A percentile compares a stretch with the other conserved stretches of the same genome.
Conservation (phyloP, 2,888 invertebrate genomes). For the Tenthredo distinguenda region DNA sequence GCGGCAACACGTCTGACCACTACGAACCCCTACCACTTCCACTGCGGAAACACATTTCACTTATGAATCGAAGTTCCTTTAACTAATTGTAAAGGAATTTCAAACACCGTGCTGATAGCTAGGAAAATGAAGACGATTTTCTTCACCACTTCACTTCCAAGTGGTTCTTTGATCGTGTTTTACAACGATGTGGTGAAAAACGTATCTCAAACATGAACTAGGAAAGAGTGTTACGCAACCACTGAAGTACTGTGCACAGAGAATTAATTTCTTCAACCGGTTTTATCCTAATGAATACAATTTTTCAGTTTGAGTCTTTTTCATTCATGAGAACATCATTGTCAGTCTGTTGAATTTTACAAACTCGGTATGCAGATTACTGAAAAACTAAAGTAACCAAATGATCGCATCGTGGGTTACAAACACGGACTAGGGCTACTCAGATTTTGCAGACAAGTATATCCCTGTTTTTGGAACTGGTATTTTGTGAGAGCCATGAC, state of each 20-base stretch:
- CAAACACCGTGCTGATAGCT: neutral
- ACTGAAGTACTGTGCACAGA: neutral
- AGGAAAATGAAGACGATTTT: neutral
- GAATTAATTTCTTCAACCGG: neutral
- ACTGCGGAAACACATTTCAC: neutral
- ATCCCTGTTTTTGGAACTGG: neutral
- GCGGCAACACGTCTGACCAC: neutral
- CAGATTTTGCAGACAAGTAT: neutral
- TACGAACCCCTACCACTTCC: neutral
- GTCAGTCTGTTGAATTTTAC: neutral
- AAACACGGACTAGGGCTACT: neutral
- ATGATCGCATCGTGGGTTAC: neutral
- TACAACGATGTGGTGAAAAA: neutral
- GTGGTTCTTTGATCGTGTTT: neutral
- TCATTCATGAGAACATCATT: neutral
- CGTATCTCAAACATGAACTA: neutral
- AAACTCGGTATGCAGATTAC: neutral
- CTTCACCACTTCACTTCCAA: neutral
- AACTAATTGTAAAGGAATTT: neutral
- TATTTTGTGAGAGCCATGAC: neutral
- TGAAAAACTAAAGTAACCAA: constrained; percentile 27
- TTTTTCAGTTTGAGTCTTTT: neutral
- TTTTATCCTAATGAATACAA: too few relatives aligned
- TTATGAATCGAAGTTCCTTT: neutral
- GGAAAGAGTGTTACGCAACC: neutral